These are phyloP conservation scores for Chromobotia macracanthus DNA, from an alignment of 2,797 vertebrate species.

Conservation along the genomic window DNA sequence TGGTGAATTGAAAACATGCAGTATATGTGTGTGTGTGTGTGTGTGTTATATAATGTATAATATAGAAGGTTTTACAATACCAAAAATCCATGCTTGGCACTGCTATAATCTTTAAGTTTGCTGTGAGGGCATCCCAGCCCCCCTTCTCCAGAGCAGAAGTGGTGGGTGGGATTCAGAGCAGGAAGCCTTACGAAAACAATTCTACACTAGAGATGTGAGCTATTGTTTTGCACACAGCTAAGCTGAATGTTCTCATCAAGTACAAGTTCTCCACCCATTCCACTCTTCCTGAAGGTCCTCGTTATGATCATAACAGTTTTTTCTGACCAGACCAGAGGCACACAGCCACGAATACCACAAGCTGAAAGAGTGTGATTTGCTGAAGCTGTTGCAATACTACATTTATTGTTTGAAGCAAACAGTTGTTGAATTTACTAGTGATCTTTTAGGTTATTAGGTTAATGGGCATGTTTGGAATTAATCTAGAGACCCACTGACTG, in stretches of 20 bases:
- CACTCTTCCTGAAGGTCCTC: slow-evolving; percentile 5
- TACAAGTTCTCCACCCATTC: slow-evolving; percentile 50
- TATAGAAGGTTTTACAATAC: too few relatives aligned
- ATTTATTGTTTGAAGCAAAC: background rate
- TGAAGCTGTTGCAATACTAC: background rate
- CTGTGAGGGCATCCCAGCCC: background rate
- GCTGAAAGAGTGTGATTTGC: too few relatives aligned
- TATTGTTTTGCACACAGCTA: slow-evolving; percentile 54
- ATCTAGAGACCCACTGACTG: too few relatives aligned
- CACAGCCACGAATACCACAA: background rate
- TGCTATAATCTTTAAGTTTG: too few relatives aligned
- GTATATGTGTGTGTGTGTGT: too few relatives aligned
- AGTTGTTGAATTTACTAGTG: background rate
- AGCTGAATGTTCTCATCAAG: slow-evolving; percentile 48
- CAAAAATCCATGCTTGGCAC: too few relatives aligned
- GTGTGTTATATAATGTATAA: too few relatives aligned
- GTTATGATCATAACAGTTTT: slow-evolving; percentile 38
- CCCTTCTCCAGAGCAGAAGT: slow-evolving; percentile 32
- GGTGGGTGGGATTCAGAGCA: slow-evolving; percentile 56
- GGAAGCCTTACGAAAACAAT: slow-evolving; percentile 55
- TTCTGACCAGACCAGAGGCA: background rate
- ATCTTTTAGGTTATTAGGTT: background rate
- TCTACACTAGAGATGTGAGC: slow-evolving; percentile 43
- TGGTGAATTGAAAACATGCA: too few relatives aligned
- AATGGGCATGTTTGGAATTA: background rate